Percentiles rank a stretch among this genome's conserved stretches.
Evolutionary conservation across 2,113 vertebrate species (phyloP).

Genomic region (Xiphophorus couchianus): DNA sequence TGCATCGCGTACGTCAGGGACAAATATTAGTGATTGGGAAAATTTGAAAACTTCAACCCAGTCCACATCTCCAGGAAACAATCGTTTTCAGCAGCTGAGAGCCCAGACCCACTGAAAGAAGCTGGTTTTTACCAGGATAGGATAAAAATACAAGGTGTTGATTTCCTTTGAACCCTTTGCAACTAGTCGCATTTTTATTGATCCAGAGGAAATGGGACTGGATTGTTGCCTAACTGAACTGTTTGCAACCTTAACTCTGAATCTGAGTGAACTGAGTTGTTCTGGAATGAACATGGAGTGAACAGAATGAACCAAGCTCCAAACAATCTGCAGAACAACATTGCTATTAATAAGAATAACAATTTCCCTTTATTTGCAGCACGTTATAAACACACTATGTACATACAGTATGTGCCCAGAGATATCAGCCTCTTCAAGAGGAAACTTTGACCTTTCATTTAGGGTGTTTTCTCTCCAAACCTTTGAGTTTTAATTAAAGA

Average conservation of each 20-base stretch:
- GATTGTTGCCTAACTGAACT: background rate
- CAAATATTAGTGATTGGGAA: no score
- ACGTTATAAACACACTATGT: constrained; percentile 7
- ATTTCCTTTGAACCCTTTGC: no score
- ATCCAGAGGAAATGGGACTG: background rate
- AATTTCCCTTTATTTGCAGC: constrained; percentile 32
- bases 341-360: background rate
- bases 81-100: no score
- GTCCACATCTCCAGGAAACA: no score
- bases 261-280: background rate
- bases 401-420: background rate
- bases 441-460: background rate
- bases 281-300: background rate
- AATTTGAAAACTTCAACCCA: no score
- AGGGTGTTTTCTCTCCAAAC: background rate
- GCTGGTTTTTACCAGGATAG: no score
- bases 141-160: no score
- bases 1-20: no score
- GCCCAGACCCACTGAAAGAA: no score
- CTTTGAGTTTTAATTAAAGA: no score
- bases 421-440: background rate
- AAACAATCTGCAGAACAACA: background rate
- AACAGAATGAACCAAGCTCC: background rate
- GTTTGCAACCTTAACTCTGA: background rate
- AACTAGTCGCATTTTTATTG: no score